Conservation (phyloP, 2,113 vertebrate genomes). For the Anhinga rufa region DNA sequence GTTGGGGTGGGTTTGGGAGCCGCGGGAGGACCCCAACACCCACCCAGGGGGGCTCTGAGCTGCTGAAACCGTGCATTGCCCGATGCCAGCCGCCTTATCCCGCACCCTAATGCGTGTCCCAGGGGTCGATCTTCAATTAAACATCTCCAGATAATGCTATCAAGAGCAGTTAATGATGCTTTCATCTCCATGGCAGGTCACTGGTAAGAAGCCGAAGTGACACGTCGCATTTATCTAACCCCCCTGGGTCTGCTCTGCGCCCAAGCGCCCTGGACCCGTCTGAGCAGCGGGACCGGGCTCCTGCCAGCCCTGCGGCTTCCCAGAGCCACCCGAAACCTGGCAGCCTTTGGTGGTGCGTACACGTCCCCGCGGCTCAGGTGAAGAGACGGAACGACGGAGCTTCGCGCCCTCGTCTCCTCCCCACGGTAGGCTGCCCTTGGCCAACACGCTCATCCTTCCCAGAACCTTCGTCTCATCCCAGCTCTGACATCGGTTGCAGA, state of each 20-base stretch:
- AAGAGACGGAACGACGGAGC: neutral
- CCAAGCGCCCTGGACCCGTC: neutral
- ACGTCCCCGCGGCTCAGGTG: fast-evolving
- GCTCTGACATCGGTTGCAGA: neutral
- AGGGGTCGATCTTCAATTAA: neutral
- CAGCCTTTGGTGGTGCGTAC: too few relatives aligned
- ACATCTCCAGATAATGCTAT: too few relatives aligned
- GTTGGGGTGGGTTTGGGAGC: neutral
- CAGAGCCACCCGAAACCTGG: neutral
- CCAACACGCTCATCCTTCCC: neutral
- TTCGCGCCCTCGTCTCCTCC: neutral
- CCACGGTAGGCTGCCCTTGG: neutral
- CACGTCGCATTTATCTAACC: neutral
- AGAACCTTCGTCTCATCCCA: neutral
- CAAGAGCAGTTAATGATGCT: fast-evolving
- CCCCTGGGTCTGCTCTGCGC: fast-evolving
- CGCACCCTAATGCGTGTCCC: neutral
- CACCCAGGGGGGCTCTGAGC: fast-evolving
- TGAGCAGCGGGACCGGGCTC: fast-evolving
- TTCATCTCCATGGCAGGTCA: neutral
- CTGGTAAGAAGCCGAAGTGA: neutral
- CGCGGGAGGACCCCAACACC: neutral
- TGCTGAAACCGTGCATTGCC: neutral
- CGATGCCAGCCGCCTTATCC: neutral
- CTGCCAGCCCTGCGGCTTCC: neutral